A percentile compares a stretch with the other conserved stretches of the same genome.
These are phyloP conservation scores for Camelus dromedarius DNA, from an alignment of 2,113 vertebrate species.

Conservation along the genomic window DNA sequence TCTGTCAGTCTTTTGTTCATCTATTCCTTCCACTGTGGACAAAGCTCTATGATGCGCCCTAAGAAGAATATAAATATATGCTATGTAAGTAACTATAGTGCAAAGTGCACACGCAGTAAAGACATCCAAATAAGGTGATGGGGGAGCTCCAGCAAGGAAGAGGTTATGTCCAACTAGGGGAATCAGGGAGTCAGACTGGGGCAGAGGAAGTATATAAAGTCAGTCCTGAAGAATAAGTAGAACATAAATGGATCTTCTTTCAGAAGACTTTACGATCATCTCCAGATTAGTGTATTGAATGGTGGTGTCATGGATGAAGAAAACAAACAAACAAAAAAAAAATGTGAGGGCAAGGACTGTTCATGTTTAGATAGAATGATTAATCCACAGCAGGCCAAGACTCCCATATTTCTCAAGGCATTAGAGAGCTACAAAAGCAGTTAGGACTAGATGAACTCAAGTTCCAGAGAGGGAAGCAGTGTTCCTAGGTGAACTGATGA, in stretches of 20 bases:
- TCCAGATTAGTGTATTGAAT: not conserved
- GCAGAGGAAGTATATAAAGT: not conserved
- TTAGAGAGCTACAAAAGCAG: not conserved
- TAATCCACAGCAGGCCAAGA: not conserved
- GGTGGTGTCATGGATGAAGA: not conserved
- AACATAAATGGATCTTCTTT: slow-evolving; percentile 15
- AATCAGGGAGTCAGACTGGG: not conserved
- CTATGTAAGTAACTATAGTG: not conserved
- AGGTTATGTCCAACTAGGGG: not conserved
- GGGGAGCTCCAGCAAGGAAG: not conserved
- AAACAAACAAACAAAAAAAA: not conserved
- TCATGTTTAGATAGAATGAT: not conserved
- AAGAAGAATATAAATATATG: not conserved
- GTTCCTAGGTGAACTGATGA: not conserved
- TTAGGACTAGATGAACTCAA: not conserved
- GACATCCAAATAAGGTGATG: not conserved
- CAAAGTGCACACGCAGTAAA: not conserved
- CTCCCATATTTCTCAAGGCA: not conserved
- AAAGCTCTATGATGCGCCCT: not conserved
- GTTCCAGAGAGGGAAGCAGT: not conserved
- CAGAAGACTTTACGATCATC: not conserved
- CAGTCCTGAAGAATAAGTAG: not conserved
- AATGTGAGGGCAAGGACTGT: not conserved
- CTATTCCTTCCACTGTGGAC: not conserved
- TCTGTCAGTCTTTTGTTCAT: not conserved